These are phyloP conservation scores for Acromyrmex echinatior DNA, from an alignment of 1,140 invertebrate species.

Conservation along the genomic window DNA sequence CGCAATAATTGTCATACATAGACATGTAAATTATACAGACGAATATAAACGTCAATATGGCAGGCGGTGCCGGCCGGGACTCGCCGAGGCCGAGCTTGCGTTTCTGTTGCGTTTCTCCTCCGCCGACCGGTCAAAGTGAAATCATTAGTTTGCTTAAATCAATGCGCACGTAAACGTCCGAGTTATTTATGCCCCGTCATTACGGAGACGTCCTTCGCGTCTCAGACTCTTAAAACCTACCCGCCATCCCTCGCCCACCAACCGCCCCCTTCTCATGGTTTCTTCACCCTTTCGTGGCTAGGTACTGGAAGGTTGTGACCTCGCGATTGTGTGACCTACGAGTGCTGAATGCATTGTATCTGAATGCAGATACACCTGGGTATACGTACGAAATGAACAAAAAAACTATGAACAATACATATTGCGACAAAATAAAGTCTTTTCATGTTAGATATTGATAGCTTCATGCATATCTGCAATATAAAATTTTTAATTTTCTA, in stretches of 20 bases:
- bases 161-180: conserved; percentile 87
- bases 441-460: background rate
- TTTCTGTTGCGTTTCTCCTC: conserved; percentile 76
- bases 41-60: conserved; percentile 87
- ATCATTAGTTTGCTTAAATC: conserved; percentile 88
- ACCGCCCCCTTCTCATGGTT: conserved; percentile 43
- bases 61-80: conserved; percentile 74
- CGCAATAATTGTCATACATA: conserved; percentile 85
- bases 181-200: conserved; percentile 87
- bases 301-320: conserved; percentile 38
- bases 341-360: background rate
- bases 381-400: background rate
- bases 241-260: conserved; percentile 68
- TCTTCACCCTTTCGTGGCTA: conserved; percentile 58
- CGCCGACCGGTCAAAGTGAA: conserved; percentile 85
- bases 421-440: background rate
- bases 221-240: conserved; percentile 62
- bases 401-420: conserved; percentile 3
- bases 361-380: conserved; percentile 9
- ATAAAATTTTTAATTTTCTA: background rate
- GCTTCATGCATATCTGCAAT: background rate
- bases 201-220: conserved; percentile 84
- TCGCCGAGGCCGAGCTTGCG: conserved; percentile 72
- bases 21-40: conserved; percentile 85
- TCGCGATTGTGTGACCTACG: conserved; percentile 27